phyloP scores from a whole-genome alignment of 2,888 invertebrate species.

The Sepiola atlantica region DNA sequence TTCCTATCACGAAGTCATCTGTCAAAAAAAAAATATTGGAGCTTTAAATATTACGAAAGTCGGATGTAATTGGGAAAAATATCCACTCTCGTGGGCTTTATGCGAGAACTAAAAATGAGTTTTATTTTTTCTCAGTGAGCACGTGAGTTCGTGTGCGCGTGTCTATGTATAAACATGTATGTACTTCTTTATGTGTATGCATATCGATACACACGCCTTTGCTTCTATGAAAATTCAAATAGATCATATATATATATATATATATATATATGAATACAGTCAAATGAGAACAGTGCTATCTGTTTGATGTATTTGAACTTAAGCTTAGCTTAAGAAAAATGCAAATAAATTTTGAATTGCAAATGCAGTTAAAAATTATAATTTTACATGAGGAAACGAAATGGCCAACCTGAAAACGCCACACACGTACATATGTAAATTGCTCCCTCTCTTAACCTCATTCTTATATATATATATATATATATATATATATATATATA shows the following conservation, averaged over 20 bases:
- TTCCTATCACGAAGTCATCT: constrained; percentile 8
- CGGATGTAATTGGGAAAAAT: constrained; percentile 12
- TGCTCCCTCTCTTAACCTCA: no score
- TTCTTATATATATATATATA: no score
- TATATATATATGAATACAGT: not conserved
- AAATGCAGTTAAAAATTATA: not conserved
- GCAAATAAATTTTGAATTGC: not conserved
- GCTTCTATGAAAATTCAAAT: not conserved
- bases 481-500: not conserved
- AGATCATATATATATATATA: not conserved
- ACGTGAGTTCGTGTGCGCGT: not conserved
- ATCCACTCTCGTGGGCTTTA: constrained; percentile 32
- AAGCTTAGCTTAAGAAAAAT: not conserved
- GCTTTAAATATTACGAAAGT: constrained; percentile 12
- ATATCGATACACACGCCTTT: not conserved
- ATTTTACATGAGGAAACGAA: not conserved
- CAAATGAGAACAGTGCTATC: not conserved
- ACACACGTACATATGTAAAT: not conserved
- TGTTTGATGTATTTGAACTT: not conserved
- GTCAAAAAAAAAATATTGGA: not conserved
- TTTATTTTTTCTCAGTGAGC: not conserved
- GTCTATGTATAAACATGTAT: not conserved
- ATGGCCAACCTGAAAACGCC: not conserved
- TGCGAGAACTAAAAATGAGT: not conserved
- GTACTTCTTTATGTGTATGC: not conserved